phyloP scores from a whole-genome alignment of 2,113 vertebrate genomes.

The Ovibos moschatus region DNA sequence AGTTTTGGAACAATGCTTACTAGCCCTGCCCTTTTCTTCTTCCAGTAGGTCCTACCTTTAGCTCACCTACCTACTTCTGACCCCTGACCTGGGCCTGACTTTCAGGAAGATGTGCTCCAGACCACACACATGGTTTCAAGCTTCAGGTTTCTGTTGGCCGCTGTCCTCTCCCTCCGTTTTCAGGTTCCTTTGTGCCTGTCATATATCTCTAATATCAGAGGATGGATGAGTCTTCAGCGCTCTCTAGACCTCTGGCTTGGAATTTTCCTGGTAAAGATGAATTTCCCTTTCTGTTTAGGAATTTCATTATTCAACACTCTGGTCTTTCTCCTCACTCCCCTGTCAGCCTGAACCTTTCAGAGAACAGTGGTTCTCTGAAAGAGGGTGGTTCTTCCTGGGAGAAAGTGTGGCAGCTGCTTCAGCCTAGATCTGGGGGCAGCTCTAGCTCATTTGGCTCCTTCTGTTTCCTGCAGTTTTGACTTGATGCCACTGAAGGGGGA shows the following conservation, averaged over 20 bases:
- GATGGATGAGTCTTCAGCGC: not conserved
- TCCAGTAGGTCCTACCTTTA: not conserved
- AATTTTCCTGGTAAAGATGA: not conserved
- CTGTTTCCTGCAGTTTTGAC: not conserved
- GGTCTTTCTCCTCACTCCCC: not conserved
- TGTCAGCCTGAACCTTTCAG: not conserved
- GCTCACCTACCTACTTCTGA: not conserved
- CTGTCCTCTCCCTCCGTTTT: not conserved
- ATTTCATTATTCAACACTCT: not conserved
- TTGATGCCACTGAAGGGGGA: not conserved
- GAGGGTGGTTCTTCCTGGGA: not conserved
- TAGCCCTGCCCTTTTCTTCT: not conserved
- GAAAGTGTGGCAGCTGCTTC: not conserved
- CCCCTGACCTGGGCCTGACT: not conserved
- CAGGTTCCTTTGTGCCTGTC: not conserved
- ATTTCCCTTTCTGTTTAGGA: not conserved
- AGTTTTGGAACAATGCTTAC: not conserved
- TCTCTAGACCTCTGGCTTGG: not conserved
- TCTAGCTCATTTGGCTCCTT: not conserved
- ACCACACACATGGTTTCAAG: not conserved
- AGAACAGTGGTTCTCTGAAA: not conserved
- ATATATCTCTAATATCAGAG: not conserved
- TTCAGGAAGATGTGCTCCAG: not conserved
- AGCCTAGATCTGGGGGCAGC: not conserved
- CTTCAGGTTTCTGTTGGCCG: not conserved